phyloP scores from a whole-genome alignment of 2,888 invertebrate genomes.

The Campoletis raptor region DNA sequence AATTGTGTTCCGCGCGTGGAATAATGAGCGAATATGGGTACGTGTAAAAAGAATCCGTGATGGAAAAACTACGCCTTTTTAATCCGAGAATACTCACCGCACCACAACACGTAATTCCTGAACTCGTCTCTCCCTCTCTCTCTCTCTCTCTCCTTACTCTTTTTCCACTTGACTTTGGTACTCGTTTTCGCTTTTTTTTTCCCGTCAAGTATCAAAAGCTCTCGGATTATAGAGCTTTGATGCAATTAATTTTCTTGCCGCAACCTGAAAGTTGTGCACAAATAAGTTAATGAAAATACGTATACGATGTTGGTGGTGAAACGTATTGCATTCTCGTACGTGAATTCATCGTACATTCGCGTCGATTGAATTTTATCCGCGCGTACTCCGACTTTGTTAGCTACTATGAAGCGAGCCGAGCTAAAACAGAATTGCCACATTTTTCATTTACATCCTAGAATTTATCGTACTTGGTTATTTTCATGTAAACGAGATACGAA shows the following conservation, averaged over 20 bases:
- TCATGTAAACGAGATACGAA: not conserved
- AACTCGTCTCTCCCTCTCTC: not conserved
- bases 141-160: too few relatives aligned
- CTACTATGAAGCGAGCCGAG: not conserved
- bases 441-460: not conserved
- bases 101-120: not conserved
- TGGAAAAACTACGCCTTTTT: not conserved
- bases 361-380: slow-evolving; percentile 43
- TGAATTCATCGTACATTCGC: not conserved
- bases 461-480: not conserved
- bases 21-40: not conserved
- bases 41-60: not conserved
- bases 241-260: slow-evolving; percentile 51
- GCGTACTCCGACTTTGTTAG: slow-evolving; percentile 10
- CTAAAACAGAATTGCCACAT: not conserved
- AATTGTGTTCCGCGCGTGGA: not conserved
- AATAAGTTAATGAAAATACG: slow-evolving; percentile 25
- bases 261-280: slow-evolving; percentile 7
- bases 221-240: slow-evolving; percentile 47
- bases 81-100: slow-evolving; percentile 12
- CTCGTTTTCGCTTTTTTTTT: not conserved
- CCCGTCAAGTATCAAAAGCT: slow-evolving; percentile 31
- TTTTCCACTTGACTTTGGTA: too few relatives aligned
- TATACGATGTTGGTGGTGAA: not conserved
- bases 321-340: slow-evolving; percentile 21